phyloP scores from a whole-genome alignment of 2,888 invertebrate species.

The Syrista parreyssii region DNA sequence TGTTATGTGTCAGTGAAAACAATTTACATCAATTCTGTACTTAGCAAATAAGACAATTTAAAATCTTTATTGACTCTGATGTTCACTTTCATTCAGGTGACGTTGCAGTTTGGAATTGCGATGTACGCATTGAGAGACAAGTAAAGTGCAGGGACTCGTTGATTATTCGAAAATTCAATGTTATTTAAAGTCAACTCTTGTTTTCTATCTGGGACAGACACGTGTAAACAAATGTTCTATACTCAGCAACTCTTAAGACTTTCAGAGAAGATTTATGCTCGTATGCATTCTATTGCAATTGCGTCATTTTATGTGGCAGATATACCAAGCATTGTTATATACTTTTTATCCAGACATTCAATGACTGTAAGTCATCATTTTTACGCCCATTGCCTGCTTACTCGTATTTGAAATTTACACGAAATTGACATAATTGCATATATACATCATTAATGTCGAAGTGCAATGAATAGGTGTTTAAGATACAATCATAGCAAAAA shows the following conservation, averaged over 20 bases:
- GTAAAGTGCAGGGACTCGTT: background rate
- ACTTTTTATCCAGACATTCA: background rate
- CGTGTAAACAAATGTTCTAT: background rate
- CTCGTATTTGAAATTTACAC: too few relatives aligned
- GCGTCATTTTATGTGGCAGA: background rate
- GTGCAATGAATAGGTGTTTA: too few relatives aligned
- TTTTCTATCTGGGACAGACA: background rate
- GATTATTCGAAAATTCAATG: background rate
- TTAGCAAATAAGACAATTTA: too few relatives aligned
- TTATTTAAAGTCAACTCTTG: background rate
- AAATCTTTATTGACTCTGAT: too few relatives aligned
- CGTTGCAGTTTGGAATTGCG: background rate
- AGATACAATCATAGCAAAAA: too few relatives aligned
- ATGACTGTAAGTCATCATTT: too few relatives aligned
- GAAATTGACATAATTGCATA: too few relatives aligned
- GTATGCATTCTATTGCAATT: background rate
- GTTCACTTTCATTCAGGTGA: background rate
- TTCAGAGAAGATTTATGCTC: background rate
- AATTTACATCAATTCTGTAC: background rate
- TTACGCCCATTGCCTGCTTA: too few relatives aligned
- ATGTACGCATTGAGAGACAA: background rate
- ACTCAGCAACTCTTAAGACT: background rate
- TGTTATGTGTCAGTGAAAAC: background rate
- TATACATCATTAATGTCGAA: too few relatives aligned
- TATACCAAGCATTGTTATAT: background rate